phyloP scores from a whole-genome alignment of 2,888 invertebrate species.

The Hyposoter dolosus region DNA sequence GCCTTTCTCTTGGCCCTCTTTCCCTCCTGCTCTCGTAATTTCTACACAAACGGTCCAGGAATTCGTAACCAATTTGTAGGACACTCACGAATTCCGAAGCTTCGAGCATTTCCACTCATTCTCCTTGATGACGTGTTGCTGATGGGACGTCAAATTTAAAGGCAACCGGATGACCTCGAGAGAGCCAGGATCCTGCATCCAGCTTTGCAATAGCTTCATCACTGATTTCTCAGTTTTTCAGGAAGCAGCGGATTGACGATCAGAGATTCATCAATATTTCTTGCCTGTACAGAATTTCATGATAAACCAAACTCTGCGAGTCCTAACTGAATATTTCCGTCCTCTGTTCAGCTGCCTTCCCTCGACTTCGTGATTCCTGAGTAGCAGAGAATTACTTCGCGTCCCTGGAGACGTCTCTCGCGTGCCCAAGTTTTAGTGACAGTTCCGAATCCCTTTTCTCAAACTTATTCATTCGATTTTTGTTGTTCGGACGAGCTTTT shows the following conservation, averaged over 20 bases:
- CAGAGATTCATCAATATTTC: too few relatives aligned
- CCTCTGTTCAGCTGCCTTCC: not conserved
- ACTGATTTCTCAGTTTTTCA: not conserved
- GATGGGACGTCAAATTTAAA: not conserved
- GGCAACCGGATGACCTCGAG: not conserved
- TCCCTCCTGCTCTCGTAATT: conserved; percentile 4
- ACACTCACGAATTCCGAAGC: not conserved
- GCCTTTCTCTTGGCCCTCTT: conserved; percentile 36
- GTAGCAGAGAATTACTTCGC: conserved; percentile 30
- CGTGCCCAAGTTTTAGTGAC: not conserved
- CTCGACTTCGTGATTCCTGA: not conserved
- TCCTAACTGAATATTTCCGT: not conserved
- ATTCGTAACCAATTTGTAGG: not conserved
- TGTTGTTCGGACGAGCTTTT: not conserved
- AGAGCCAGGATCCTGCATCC: not conserved
- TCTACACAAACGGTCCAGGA: not conserved
- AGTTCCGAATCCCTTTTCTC: not conserved
- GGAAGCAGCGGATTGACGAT: not conserved
- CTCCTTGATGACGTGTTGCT: not conserved
- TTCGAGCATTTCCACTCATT: not conserved
- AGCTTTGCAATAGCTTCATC: not conserved
- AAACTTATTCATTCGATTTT: not conserved
- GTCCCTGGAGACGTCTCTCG: conserved; percentile 29
- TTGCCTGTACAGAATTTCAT: not conserved
- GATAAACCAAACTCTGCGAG: not conserved